A percentile compares a stretch with the other conserved stretches of the same genome.
phyloP scores from a whole-genome alignment of 2,888 invertebrate species.

The Deroplatys truncata region DNA sequence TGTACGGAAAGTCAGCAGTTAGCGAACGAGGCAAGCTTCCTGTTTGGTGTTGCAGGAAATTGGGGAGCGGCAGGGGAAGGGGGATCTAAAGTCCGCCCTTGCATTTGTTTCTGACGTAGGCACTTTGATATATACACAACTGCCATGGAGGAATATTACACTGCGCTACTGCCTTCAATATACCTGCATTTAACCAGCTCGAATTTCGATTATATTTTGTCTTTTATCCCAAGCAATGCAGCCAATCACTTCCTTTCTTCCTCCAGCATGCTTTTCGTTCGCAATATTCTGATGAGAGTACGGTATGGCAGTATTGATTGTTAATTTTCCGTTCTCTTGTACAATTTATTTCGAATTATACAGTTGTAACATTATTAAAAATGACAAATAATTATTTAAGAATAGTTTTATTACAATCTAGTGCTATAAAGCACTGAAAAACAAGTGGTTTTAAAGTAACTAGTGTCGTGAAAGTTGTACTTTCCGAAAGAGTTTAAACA shows the following conservation, averaged over 20 bases:
- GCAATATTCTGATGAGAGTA: too few species aligned
- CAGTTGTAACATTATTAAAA: too few species aligned
- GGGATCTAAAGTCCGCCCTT: not conserved
- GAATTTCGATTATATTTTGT: not conserved
- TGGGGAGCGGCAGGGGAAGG: not conserved
- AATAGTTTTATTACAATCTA: too few species aligned
- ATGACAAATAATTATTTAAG: too few species aligned
- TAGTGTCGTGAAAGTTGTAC: too few species aligned
- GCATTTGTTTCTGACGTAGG: not conserved
- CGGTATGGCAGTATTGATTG: too few species aligned
- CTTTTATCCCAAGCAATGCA: not conserved
- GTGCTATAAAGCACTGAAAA: too few species aligned
- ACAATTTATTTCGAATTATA: too few species aligned
- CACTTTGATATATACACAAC: not conserved
- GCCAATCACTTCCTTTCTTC: not conserved
- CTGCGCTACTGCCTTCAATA: not conserved
- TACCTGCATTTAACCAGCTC: not conserved
- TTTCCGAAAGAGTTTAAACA: too few species aligned
- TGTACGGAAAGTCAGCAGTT: not conserved
- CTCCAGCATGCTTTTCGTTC: too few species aligned
- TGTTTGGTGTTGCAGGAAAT: not conserved
- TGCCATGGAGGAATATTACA: not conserved
- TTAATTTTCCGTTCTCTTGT: too few species aligned
- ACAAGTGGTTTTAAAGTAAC: too few species aligned
- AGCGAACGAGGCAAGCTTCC: not conserved